Base-by-base conservation (phyloP, 92 coral and sea anemone species). In the Parazoanthus swiftii region DNA sequence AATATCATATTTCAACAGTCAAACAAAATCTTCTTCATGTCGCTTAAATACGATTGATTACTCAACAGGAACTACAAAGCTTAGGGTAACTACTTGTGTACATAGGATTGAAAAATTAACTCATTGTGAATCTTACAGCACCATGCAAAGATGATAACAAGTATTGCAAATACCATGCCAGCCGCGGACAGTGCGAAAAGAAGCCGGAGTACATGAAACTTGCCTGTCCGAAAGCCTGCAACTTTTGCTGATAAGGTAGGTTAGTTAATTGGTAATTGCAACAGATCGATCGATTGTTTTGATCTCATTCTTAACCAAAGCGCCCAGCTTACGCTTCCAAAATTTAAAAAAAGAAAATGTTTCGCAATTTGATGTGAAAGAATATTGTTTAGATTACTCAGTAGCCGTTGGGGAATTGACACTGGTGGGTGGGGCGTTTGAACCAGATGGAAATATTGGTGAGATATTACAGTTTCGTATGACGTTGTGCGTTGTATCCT, bases 231-330 rank as follows among this genome's bases (percentile, higher is more conserved):
- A 77, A 77, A 46, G 39, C 35, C 51, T 78, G 81, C 65, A 78
- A 78, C 38, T 78, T 78, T 35, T 78, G 81, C 81, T 78, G 9
- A 44, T 21, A 43, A 48, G 81, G 77, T 73, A 20, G n/a, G 77
- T 36, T 29, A 8, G 5, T 26, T 29, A 8, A 5, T 26, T 73
- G 43, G 38, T 35, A 25, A 29, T 29, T 5, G 18, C 42, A 73
- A 73, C 21, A 23, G 21, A 36, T 63, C 26, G 5, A 63, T 63
- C 59, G 70, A 63, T 63, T 8, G 70, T 63, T 18, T 21, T 63
- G 25, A 18, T 7, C 26, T 21, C 26, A 4, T 5, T 63, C 26
- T 21, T 26, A 5, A 26, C 70, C 70, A 54, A 13, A 63, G n/a
- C 25, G n/a, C n/a, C 70, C 26, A 14, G 21, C 26, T 63, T 3